phyloP scores from a whole-genome alignment of 2,797 vertebrate species.

The Rhincodon typus region DNA sequence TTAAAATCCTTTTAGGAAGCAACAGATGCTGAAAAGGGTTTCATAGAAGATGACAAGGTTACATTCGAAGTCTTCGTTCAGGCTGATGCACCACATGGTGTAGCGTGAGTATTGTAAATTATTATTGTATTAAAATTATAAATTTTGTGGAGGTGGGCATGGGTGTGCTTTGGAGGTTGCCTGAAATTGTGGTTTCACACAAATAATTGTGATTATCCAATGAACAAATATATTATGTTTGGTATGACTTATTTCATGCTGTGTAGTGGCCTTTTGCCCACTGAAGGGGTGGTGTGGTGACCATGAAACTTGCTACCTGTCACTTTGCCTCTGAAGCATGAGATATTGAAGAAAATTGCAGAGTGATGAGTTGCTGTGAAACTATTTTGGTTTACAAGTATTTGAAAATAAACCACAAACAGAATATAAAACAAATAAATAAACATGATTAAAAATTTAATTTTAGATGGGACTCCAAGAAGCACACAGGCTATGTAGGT shows the following conservation, averaged over 20 bases:
- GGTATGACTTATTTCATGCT: not conserved
- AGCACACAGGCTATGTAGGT: constrained; percentile 97
- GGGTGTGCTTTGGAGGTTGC: not conserved
- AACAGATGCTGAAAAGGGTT: constrained; percentile 94
- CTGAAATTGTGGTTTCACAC: not conserved
- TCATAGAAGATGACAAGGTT: constrained; percentile 95
- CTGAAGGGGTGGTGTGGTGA: too few relatives aligned
- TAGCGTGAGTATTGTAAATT: constrained; percentile 73
- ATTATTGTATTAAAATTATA: not conserved
- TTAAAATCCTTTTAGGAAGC: constrained; percentile 72
- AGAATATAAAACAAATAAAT: not conserved
- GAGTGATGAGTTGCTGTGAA: not conserved
- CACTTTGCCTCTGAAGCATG: not conserved
- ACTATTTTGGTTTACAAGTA: not conserved
- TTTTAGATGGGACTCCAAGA: constrained; percentile 97
- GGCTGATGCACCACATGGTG: constrained; percentile 94
- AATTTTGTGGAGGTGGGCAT: not conserved
- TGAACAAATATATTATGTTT: not conserved
- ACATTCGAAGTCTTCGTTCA: constrained; percentile 97
- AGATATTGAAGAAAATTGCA: not conserved
- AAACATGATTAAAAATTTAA: not conserved
- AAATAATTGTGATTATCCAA: not conserved
- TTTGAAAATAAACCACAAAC: not conserved
- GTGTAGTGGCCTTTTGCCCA: not conserved
- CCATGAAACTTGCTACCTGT: not conserved